Evolutionary conservation across 1,140 invertebrate genomes (phyloP).

Genomic region (Brachystomella parvula): DNA sequence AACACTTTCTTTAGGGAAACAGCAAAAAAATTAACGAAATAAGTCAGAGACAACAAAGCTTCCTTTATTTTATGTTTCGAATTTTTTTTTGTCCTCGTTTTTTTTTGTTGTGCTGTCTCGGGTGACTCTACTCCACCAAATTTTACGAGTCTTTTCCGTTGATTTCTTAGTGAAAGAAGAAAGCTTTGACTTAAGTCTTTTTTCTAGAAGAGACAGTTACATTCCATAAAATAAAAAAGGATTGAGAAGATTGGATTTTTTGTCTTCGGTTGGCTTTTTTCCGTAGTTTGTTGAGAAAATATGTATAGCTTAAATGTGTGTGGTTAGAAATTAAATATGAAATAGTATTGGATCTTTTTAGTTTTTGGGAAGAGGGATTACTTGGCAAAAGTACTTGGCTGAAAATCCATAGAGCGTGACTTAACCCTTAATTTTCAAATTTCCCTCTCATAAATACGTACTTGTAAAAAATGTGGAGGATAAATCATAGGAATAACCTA

Average conservation of each 20-base stretch:
- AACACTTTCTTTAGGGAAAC: too few species aligned
- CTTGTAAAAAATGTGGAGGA: background rate
- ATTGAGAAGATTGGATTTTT: conserved; percentile 5
- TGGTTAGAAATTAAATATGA: background rate
- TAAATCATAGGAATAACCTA: background rate
- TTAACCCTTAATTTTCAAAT: conserved; percentile 13
- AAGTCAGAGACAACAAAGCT: background rate
- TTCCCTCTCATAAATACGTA: conserved; percentile 22
- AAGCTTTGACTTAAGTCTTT: background rate
- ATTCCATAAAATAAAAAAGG: conserved; percentile 3
- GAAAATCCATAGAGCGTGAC: background rate
- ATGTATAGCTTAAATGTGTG: background rate
- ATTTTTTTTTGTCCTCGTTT: background rate
- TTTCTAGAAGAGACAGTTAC: background rate
- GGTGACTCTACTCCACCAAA: background rate
- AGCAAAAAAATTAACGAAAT: background rate
- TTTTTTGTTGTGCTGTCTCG: background rate
- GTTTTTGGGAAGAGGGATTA: background rate
- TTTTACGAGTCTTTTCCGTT: background rate
- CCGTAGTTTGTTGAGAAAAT: background rate
- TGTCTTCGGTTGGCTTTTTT: too few species aligned
- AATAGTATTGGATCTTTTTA: background rate
- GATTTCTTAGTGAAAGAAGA: background rate
- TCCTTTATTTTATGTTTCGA: background rate
- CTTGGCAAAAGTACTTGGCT: conserved; percentile 1